Base-by-base conservation (phyloP, 2,888 invertebrate species). In the Alviniconcha strummeri region DNA sequence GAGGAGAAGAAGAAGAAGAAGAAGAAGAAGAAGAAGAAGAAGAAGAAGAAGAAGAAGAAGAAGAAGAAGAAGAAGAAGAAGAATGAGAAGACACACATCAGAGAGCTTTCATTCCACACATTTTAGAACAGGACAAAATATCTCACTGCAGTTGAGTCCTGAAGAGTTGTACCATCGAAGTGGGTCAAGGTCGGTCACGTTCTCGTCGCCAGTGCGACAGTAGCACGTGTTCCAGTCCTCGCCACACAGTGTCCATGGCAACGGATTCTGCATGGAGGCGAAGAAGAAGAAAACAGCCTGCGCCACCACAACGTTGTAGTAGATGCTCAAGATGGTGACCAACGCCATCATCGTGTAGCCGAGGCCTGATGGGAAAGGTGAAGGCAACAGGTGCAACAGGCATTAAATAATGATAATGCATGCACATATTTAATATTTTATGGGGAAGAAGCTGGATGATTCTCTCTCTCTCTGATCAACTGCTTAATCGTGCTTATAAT, bases 271-370 rank as follows among this genome's bases (percentile, higher is more conserved):
- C 89, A 92, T 88, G 76, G 91, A 91, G 56, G 91, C 90, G 79
- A 91, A 90, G 84, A 92, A 88, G 89, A 88, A 92, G 86, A 88
- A 90, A 57, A 92, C 83, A 80, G 90, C 88, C 57, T 90, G 90
- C 36, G 92, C 90, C 52, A 92, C 90, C n/a, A 92, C 88, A 17
- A 92, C 89, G 84, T 90, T 90, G 88, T 92, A 92, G 86, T 92
- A 92, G 11, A 92, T 85, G 36, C 88, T 86, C 64, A 92, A 89
- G 5, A 91, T 84, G 9, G 87, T 84, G 0, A 91, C 90, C 5
- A 91, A 88, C 5, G 88, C 85, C 3, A 91, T 89, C 89, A 91
- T 90, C 11, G 90, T 85, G 81, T 88, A 89, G 6, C 92, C 92
- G 8, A 92, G 84, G 71, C 92, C 92, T 92, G 85, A 9, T 7